Conservation (phyloP, 2,888 invertebrate genomes). For the Sympetrum striolatum region DNA sequence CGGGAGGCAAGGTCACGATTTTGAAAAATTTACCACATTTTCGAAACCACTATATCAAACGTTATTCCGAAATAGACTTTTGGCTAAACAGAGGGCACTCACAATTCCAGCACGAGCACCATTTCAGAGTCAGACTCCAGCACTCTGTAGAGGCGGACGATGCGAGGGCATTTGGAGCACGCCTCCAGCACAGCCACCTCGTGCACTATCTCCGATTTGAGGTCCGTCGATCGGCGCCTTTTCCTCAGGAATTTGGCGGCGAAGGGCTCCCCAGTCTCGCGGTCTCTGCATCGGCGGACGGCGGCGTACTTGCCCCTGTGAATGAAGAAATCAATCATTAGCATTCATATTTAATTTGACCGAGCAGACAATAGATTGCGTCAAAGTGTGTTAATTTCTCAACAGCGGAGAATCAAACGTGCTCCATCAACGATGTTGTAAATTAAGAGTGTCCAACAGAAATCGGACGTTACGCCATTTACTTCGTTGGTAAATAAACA, state of each 20-base stretch:
- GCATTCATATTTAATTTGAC: background rate
- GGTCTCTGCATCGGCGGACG: slow-evolving; percentile 58
- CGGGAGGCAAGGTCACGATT: too few species aligned
- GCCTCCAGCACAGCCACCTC: slow-evolving; percentile 66
- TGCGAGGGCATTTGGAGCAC: slow-evolving; percentile 62
- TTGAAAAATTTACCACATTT: too few species aligned
- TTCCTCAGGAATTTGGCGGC: slow-evolving; percentile 62
- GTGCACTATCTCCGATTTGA: slow-evolving; percentile 63
- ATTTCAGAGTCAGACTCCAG: slow-evolving; percentile 67
- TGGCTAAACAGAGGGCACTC: slow-evolving; percentile 54
- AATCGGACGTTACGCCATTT: too few species aligned
- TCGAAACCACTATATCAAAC: too few species aligned
- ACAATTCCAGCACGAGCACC: slow-evolving; percentile 69
- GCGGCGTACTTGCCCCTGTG: slow-evolving; percentile 63
- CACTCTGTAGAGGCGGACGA: slow-evolving; percentile 67
- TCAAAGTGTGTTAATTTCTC: too few species aligned
- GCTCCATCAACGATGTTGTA: too few species aligned
- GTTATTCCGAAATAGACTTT: background rate
- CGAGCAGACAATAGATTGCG: background rate
- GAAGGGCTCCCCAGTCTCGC: slow-evolving; percentile 56
- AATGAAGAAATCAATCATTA: slow-evolving; percentile 7
- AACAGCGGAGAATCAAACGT: too few species aligned
- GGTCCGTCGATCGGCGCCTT: slow-evolving; percentile 59
- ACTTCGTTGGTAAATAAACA: too few species aligned
- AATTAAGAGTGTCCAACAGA: too few species aligned